Conservation (phyloP, 53 echinoderm and acorn worm genomes). For the Apostichopus leukothele region DNA sequence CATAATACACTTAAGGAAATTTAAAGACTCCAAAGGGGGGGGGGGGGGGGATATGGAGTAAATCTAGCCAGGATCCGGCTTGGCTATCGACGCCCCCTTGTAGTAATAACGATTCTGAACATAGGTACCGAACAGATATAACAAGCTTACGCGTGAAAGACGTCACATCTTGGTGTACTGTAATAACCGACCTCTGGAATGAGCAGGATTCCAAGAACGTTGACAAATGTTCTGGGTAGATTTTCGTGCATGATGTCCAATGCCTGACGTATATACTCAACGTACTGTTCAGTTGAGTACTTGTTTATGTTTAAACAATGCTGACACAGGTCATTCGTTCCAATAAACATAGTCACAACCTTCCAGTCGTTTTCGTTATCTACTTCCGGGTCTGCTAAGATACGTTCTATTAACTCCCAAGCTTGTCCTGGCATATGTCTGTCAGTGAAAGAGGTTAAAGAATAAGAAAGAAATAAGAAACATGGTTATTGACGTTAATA, state of each 20-base stretch:
- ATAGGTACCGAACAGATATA: background rate
- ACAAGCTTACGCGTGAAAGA: constrained; percentile 29
- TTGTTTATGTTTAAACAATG: constrained; percentile 61
- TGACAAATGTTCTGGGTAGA: constrained; percentile 34
- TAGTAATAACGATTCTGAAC: background rate
- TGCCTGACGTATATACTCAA: constrained; percentile 53
- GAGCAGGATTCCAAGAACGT: constrained; percentile 23
- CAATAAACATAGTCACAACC: constrained; percentile 73
- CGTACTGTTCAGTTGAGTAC: constrained; percentile 60
- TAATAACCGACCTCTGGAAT: constrained; percentile 23
- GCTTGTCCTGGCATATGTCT: constrained; percentile 69
- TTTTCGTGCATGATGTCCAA: constrained; percentile 36
- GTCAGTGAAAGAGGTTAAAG: background rate
- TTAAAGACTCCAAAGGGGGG: background rate
- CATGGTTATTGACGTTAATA: no score
- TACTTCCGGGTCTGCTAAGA: constrained; percentile 52
- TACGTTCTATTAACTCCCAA: constrained; percentile 48
- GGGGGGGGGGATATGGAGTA: background rate
- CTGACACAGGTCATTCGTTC: constrained; percentile 77
- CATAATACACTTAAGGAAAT: background rate
- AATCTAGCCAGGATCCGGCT: background rate
- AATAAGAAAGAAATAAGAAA: no score
- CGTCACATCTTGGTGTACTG: constrained; percentile 29
- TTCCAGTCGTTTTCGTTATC: constrained; percentile 82
- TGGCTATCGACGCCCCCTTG: background rate